Conservation (phyloP, 2,797 vertebrate species). For the Pteronotus mesoamericanus region DNA sequence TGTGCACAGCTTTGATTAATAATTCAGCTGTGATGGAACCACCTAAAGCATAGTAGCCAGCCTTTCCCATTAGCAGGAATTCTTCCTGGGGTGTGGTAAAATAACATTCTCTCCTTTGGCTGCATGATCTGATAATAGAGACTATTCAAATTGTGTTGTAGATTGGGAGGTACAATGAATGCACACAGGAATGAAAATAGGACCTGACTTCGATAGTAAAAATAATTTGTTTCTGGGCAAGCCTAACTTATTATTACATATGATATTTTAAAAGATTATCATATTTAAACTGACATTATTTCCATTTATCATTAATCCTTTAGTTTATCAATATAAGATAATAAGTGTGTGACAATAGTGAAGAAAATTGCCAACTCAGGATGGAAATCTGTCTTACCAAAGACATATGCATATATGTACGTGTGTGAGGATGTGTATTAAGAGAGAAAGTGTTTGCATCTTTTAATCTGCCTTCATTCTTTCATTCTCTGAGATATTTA, state of each 20-base stretch:
- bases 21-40: conserved; percentile 63
- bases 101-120: conserved; percentile 52
- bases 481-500: background rate
- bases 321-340: background rate
- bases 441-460: background rate
- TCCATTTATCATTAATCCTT: conserved; percentile 48
- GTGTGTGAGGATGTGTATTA: background rate
- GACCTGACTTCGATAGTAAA: conserved; percentile 33
- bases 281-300: conserved; percentile 51
- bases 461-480: background rate
- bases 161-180: conserved; percentile 46
- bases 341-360: background rate
- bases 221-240: background rate
- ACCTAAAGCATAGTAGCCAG: conserved; percentile 48
- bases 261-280: conserved; percentile 41
- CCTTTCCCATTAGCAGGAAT: conserved; percentile 52
- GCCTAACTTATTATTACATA: background rate
- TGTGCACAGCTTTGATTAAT: conserved; percentile 59
- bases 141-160: conserved; percentile 3
- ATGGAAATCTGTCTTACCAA: conserved; percentile 25
- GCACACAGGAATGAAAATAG: conserved; percentile 53
- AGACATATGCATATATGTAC: background rate
- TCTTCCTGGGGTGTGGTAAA: conserved; percentile 56
- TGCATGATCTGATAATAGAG: conserved; percentile 43
- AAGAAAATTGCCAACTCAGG: conserved; percentile 48